Evolutionary conservation across 1,140 invertebrate genomes (phyloP).

Genomic region (Triops longicaudatus): DNA sequence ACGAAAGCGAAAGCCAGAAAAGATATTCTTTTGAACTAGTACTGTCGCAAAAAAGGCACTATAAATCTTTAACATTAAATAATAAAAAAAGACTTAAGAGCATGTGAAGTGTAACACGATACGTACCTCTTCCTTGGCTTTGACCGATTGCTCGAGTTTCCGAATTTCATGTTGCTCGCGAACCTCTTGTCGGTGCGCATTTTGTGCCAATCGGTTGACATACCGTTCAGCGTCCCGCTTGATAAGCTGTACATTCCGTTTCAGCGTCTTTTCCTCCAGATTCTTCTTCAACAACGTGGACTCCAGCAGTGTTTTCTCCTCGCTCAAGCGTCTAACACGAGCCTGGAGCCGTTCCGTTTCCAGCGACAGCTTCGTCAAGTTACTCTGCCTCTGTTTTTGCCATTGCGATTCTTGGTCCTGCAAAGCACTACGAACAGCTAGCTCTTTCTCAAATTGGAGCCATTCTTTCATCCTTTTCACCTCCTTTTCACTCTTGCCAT

Average conservation of each 20-base stretch:
- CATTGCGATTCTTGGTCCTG: conserved; percentile 18
- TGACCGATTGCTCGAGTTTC: not conserved
- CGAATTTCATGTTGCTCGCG: not conserved
- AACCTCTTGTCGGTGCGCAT: conserved; percentile 7
- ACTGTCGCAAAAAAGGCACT: no score
- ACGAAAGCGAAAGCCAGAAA: no score
- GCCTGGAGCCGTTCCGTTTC: conserved; percentile 24
- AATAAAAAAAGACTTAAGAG: no score
- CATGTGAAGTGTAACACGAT: not conserved
- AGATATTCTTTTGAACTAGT: no score
- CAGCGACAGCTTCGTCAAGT: not conserved
- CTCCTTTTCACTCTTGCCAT: not conserved
- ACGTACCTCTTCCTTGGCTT: conserved; percentile 18
- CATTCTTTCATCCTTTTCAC: conserved; percentile 23
- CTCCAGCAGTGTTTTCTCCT: conserved; percentile 21
- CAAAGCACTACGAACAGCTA: conserved; percentile 23
- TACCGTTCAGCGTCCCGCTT: conserved; percentile 7
- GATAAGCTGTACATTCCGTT: not conserved
- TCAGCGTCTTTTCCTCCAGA: not conserved
- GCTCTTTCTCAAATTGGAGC: conserved; percentile 23
- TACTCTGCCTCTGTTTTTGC: conserved; percentile 12
- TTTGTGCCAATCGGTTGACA: not conserved
- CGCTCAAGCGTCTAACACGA: conserved; percentile 16
- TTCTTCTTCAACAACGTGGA: conserved; percentile 22
- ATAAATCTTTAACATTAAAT: no score